Evolutionary conservation across 2,113 vertebrate species (phyloP), one percentile per base, ranked within the genome.

Genomic region (Cochlearius cochlearius): DNA sequence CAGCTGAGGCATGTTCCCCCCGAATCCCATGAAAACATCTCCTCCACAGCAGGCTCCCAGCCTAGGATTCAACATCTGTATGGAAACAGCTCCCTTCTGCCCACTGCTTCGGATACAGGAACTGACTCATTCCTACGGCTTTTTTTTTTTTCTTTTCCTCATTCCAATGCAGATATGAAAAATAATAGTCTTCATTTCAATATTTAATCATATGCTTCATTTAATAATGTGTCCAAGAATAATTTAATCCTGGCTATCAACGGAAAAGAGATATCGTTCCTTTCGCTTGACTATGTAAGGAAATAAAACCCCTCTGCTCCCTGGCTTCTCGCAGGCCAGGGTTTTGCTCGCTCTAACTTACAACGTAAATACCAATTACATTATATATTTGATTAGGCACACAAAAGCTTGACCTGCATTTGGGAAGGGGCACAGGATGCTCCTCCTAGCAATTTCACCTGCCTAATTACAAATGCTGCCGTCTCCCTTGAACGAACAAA

Each of bases 201-300:
- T 96, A 94, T 95, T 95, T 97, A 97, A 97, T 97, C 94, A 89
- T 92, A 95, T 93, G 91, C 90, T 94, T 89, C 83, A 92, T 92
- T 97, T 95, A 96, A 88, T 96, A 95, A 95, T 85, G 68, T 92
- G 69, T 68, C 88, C 76, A 89, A 87, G 86, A 96, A 96, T 92
- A 95, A 95, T 96, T 91, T 96, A 88, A 95, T 94, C 83, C 64
- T 71, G 47, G 86, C 80, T 97, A 97, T 78, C 94, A 95, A 87
- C 80, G 78, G 81, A 89, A 93, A 75, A 64, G 73, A 90, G 84
- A 87, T 66, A 94, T 36, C 87, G 64, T 87, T 94, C 91, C 79
- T 92, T 91, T 94, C 0, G 0, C 89, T 62, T 62, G 63, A 64
- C 86, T 95, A 20, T 22, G 62, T 81, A 84, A 30, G 56, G 89